phyloP scores from a whole-genome alignment of 2,888 invertebrate genomes.

The Ochropacha duplaris region DNA sequence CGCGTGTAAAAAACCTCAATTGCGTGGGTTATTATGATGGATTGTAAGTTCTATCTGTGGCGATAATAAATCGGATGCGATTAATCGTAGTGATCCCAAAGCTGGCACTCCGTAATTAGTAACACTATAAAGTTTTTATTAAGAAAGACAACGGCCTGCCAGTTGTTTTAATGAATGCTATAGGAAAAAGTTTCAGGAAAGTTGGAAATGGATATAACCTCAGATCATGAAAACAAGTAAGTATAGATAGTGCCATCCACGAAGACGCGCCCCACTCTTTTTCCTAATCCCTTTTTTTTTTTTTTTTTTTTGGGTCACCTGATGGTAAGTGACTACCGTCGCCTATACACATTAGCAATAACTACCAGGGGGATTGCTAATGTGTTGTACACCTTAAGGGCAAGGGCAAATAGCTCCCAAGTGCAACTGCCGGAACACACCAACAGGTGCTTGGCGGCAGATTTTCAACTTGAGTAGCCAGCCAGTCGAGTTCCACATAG shows the following conservation, averaged over 20 bases:
- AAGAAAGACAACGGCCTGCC: background rate
- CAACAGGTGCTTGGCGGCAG: too few species aligned
- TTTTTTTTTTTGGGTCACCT: too few species aligned
- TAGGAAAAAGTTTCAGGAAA: background rate
- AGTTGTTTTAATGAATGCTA: background rate
- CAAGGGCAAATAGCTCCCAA: too few species aligned
- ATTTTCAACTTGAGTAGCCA: too few species aligned
- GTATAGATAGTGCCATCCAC: background rate
- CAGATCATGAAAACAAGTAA: background rate
- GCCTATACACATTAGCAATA: too few species aligned
- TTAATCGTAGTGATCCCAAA: background rate
- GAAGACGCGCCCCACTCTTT: too few species aligned
- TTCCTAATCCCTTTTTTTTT: too few species aligned
- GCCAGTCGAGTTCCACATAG: too few species aligned
- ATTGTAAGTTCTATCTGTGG: background rate
- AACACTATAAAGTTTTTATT: background rate
- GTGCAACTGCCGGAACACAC: too few species aligned
- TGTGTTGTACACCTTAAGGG: too few species aligned
- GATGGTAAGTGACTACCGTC: too few species aligned
- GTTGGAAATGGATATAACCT: background rate
- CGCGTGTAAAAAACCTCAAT: slow-evolving; percentile 4
- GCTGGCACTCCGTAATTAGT: background rate
- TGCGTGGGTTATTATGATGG: background rate
- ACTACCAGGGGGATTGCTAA: too few species aligned
- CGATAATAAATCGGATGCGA: background rate